Evolutionary conservation across 1,140 invertebrate species (phyloP), one percentile per base, ranked within the genome.

Genomic region (Drosophila paulistorum): DNA sequence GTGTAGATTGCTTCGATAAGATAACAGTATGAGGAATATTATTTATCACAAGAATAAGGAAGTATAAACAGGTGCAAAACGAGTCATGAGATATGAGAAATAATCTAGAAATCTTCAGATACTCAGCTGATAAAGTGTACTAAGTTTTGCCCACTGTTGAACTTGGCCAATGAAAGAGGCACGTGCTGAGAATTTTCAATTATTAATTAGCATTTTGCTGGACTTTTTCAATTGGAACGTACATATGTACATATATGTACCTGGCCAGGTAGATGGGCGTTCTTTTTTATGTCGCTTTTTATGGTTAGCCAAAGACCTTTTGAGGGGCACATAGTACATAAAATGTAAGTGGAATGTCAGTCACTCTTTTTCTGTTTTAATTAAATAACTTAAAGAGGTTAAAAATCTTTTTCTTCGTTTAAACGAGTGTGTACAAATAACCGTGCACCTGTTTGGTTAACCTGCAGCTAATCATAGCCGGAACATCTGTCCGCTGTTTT

Each of bases 161-260:
- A 41, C 55, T 66, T 72, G 60, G 39, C 42, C 80, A 62, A 66
- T 55, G 72, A 79, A 79, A 71, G 59, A 45, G 65, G 73, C 83
- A 80, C 83, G 84, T 87, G 83, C 64, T 77, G 77, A 11, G 77
- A 75, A 89, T 89, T 80, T 74, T 77, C 65, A 87, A 87, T 83
- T 83, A 77, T 13, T 70, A 63, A 87, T 87, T 89, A 69, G 73
- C 77, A 87, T 89, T 79, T 70, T 51, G 11, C 62, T 51, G 71
- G 78, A 68, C 70, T 79, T 86, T 69, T 80, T 73, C 63, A 55
- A 4, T n/a, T 39, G 37, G 37, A 13, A 39, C 37, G 6, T 30
- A 30, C 1, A 7, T 30, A 30, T 26, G 23, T 26, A 26, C 0
- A 3, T 26, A 26, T 26, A 23, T 1, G 23, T 26, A 26, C 23